Conservation (phyloP, 2,113 vertebrate species). For the Tauraco erythrolophus region DNA sequence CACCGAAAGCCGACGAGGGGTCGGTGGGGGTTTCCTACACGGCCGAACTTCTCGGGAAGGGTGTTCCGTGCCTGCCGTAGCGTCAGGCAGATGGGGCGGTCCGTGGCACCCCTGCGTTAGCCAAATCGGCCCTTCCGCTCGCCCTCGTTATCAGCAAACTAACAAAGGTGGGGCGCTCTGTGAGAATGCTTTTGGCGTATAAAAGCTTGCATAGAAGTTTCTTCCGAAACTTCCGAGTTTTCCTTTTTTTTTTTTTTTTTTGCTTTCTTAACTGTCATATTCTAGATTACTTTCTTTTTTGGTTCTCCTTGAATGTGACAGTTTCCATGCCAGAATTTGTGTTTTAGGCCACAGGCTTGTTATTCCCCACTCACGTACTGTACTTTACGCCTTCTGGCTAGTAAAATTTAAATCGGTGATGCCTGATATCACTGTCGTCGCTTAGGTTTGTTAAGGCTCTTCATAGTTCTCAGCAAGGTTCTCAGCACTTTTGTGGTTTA, state of each 20-base stretch:
- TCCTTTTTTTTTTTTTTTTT: neutral
- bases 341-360: neutral
- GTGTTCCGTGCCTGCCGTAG: neutral
- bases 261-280: slow-evolving; percentile 59
- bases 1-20: neutral
- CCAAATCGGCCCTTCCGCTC: slow-evolving; percentile 13
- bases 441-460: neutral
- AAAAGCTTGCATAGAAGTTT: slow-evolving; percentile 45
- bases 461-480: neutral
- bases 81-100: neutral
- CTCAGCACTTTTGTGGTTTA: neutral
- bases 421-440: neutral
- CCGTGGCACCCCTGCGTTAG: slow-evolving; percentile 29
- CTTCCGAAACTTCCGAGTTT: slow-evolving; percentile 19
- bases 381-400: neutral
- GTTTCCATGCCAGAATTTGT: neutral
- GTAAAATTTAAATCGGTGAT: neutral
- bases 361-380: neutral
- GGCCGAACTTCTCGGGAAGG: slow-evolving; percentile 23
- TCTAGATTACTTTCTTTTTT: neutral
- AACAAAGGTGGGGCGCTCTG: slow-evolving; percentile 47
- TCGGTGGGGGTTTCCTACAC: neutral
- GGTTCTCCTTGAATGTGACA: neutral
- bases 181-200: slow-evolving; percentile 33
- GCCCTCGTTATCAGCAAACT: slow-evolving; percentile 56